These are phyloP conservation scores for Stichodactyla helianthus DNA, from an alignment of 64 coral and sea anemone species.

Conservation along the genomic window DNA sequence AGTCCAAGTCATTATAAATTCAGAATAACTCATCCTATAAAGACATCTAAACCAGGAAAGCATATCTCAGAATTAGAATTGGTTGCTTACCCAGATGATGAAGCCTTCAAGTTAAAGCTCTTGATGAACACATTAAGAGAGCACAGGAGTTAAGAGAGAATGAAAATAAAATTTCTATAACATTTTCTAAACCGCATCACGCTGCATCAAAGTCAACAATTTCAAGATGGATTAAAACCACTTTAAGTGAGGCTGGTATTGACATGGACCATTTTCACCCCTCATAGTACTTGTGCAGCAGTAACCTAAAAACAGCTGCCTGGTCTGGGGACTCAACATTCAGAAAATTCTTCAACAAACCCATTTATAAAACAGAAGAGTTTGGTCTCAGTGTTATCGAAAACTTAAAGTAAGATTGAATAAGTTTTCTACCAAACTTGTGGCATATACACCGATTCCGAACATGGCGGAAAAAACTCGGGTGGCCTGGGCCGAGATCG, in stretches of 20 bases:
- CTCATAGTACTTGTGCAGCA: conserved; percentile 21
- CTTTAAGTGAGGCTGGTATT: conserved; percentile 10
- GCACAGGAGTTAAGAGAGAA: conserved; percentile 3
- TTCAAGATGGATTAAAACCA: conserved; percentile 29
- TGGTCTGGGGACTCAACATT: conserved; percentile 9
- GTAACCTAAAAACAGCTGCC: conserved; percentile 3
- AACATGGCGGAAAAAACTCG: no score
- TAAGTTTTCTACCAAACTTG: no score
- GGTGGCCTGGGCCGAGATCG: no score
- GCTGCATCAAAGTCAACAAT: conserved; percentile 9
- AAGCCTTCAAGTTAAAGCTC: conserved; percentile 2
- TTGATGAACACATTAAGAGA: conserved; percentile 24
- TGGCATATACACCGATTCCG: no score
- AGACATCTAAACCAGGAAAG: conserved; percentile 40
- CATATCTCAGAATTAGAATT: conserved; percentile 29
- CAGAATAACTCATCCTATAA: conserved; percentile 2
- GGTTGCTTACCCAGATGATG: conserved; percentile 11
- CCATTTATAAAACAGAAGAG: background rate
- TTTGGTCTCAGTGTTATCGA: background rate
- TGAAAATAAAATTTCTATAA: conserved; percentile 8
- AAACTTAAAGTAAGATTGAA: background rate
- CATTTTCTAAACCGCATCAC: conserved; percentile 23
- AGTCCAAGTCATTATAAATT: background rate
- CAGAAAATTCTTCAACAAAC: conserved; percentile 10
- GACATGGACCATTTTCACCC: conserved; percentile 30